Evolutionary conservation across 2,113 vertebrate species (phyloP).

Genomic region (Melozone crissalis): DNA sequence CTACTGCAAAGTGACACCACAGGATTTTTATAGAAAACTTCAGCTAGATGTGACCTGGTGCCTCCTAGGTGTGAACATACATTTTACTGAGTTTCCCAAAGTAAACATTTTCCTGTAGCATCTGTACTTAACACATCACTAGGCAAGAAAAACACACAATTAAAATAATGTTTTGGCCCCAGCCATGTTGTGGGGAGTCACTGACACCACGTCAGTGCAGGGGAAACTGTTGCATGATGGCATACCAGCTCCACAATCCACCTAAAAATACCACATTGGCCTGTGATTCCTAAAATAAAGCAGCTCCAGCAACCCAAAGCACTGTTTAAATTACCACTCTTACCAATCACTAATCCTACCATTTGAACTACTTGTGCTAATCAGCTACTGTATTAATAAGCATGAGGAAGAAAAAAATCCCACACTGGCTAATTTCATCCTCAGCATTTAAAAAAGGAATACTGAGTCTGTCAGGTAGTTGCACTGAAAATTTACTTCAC

Average conservation of each 20-base stretch:
- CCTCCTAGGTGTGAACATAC: not conserved
- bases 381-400: slow-evolving; percentile 55
- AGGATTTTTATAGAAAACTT: not conserved
- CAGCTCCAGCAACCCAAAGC: not conserved
- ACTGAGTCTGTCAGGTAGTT: slow-evolving; percentile 76
- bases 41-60: not conserved
- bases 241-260: not conserved
- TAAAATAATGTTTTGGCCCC: not conserved
- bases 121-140: not conserved
- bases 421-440: slow-evolving; percentile 49
- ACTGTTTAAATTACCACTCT: not conserved
- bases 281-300: not conserved
- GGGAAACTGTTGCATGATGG: not conserved
- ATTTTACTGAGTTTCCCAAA: not conserved
- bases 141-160: not conserved
- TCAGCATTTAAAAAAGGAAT: slow-evolving; percentile 54
- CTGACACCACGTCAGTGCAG: fast-evolving
- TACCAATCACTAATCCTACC: slow-evolving; percentile 32
- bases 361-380: slow-evolving; percentile 50
- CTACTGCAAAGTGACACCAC: not conserved
- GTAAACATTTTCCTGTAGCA: not conserved
- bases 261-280: not conserved
- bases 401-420: not conserved
- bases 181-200: not conserved
- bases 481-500: slow-evolving; percentile 76